Evolutionary conservation across 2,797 vertebrate genomes (phyloP).

Genomic region (Oryzias dopingdopingensis): DNA sequence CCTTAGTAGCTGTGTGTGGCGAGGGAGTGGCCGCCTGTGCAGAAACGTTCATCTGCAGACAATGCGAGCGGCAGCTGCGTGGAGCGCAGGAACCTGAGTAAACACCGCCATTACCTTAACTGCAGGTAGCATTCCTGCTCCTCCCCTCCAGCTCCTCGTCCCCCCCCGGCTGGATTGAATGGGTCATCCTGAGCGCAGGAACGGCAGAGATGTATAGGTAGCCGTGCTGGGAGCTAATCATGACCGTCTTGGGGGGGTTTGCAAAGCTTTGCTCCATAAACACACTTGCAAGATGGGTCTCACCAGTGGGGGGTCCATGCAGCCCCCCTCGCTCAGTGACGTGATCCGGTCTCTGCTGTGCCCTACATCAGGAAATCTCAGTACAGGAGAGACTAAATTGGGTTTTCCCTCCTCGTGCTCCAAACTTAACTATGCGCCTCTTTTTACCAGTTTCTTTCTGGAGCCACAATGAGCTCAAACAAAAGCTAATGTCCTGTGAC

Average conservation of each 20-base stretch:
- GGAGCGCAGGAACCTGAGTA: conserved; percentile 48
- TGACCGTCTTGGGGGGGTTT: conserved; percentile 66
- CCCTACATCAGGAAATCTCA: conserved; percentile 45
- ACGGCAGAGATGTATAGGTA: conserved; percentile 61
- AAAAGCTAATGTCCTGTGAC: conserved; percentile 72
- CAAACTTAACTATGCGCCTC: conserved; percentile 54
- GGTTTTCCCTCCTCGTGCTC: conserved; percentile 31
- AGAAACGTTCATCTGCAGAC: conserved; percentile 39
- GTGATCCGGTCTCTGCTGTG: conserved; percentile 19
- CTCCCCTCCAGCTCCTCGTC: conserved; percentile 49
- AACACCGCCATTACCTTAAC: conserved; percentile 66
- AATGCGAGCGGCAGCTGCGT: conserved; percentile 43
- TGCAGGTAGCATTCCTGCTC: conserved; percentile 61
- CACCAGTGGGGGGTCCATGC: conserved; percentile 49
- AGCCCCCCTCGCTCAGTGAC: conserved; percentile 29
- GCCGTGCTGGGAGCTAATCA: conserved; percentile 62
- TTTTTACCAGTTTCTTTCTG: conserved; percentile 32
- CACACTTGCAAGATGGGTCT: conserved; percentile 63
- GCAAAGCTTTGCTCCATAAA: conserved; percentile 61
- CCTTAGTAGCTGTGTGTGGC: conserved; percentile 42
- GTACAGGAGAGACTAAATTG: conserved; percentile 49
- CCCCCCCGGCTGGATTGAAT: conserved; percentile 61
- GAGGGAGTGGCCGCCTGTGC: conserved; percentile 62
- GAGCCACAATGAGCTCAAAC: conserved; percentile 42
- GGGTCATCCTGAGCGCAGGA: conserved; percentile 55